phyloP scores from a whole-genome alignment of 2,113 vertebrate species.

The Mus spicilegus region DNA sequence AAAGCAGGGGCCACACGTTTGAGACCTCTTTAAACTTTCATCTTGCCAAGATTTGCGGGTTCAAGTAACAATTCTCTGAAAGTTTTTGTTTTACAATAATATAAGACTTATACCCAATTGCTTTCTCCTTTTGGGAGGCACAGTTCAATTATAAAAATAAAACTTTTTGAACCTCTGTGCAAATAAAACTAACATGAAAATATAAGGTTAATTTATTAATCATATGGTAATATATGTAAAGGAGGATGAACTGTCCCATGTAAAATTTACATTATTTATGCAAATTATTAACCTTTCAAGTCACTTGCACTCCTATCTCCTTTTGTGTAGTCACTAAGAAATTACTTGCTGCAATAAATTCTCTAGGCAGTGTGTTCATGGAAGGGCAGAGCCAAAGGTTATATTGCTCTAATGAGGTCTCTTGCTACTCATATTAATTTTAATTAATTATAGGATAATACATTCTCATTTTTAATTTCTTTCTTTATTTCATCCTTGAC shows the following conservation, averaged over 20 bases:
- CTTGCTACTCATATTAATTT: constrained; percentile 37
- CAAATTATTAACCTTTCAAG: constrained; percentile 46
- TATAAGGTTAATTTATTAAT: constrained; percentile 66
- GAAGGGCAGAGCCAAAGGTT: constrained; percentile 10
- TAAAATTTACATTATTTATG: constrained; percentile 54
- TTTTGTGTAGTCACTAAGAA: neutral
- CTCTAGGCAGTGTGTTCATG: neutral
- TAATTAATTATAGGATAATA: constrained; percentile 57
- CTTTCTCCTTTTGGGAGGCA: constrained; percentile 26
- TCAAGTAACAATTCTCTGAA: constrained; percentile 27
- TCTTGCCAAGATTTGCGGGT: neutral
- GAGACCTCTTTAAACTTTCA: neutral
- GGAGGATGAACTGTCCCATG: neutral
- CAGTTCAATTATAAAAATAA: constrained; percentile 29
- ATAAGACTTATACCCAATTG: constrained; percentile 23
- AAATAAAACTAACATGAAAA: constrained; percentile 60
- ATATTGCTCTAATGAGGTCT: constrained; percentile 22
- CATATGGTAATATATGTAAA: constrained; percentile 63
- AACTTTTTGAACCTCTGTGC: constrained; percentile 4
- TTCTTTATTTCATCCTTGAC: too few relatives aligned
- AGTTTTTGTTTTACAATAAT: neutral
- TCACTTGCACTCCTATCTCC: neutral
- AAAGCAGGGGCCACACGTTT: neutral
- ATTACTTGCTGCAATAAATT: constrained; percentile 1
- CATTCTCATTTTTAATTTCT: neutral